A percentile compares a stretch with the other conserved stretches of the same genome.
Conservation (phyloP, 1,140 invertebrate genomes). For the Trachymyrmex septentrionalis region DNA sequence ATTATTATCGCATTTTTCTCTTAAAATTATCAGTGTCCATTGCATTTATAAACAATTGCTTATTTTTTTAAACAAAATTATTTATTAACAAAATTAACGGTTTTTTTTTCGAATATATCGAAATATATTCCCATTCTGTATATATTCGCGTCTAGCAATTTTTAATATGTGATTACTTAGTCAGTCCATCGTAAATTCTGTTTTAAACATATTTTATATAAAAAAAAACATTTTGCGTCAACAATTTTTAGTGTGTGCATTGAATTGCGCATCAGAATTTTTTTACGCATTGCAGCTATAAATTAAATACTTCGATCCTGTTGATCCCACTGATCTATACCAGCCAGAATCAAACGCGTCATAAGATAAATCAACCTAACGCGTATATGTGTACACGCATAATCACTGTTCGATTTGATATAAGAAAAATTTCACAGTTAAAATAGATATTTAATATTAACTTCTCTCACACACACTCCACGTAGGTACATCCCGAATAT, state of each 20-base stretch:
- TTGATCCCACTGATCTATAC: background rate
- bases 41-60: constrained; percentile 10
- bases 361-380: constrained; percentile 2
- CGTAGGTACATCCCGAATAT: background rate
- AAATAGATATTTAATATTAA: background rate
- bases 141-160: background rate
- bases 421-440: background rate
- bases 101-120: background rate
- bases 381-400: background rate
- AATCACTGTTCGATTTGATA: background rate
- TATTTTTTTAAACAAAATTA: constrained; percentile 3
- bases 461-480: background rate
- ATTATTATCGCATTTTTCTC: background rate
- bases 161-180: background rate
- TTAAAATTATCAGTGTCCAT: background rate
- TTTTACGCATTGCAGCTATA: constrained; percentile 4
- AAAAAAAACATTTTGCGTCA: background rate
- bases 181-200: background rate
- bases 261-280: background rate
- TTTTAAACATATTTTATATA: background rate
- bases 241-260: background rate
- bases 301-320: background rate
- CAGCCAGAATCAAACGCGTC: constrained; percentile 2
- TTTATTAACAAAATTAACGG: background rate
- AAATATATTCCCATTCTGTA: background rate